Evolutionary conservation across 1,140 invertebrate genomes (phyloP).

Genomic region (Drosophila parvula): DNA sequence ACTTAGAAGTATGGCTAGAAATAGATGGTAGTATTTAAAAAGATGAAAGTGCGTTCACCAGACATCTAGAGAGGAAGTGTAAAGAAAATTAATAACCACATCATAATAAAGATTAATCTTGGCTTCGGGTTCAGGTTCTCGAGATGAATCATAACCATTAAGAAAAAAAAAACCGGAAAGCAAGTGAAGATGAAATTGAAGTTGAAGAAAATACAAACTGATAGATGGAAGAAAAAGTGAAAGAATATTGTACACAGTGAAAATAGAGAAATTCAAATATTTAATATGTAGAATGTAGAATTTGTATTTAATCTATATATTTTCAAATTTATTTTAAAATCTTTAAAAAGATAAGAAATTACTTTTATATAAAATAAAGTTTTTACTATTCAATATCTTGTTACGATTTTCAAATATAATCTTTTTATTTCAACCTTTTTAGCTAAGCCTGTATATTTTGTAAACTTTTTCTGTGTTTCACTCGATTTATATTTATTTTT

Average conservation of each 20-base stretch:
- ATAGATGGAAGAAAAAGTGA: neutral
- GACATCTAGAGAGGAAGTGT: conserved; percentile 35
- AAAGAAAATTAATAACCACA: conserved; percentile 44
- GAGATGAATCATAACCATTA: conserved; percentile 23
- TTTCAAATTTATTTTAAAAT: too few relatives aligned
- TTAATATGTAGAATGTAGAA: neutral
- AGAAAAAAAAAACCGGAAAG: conserved; percentile 33
- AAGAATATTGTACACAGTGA: conserved; percentile 4
- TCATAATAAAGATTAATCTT: conserved; percentile 41
- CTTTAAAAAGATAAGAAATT: too few relatives aligned
- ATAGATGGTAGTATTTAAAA: conserved; percentile 2
- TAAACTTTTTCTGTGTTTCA: neutral
- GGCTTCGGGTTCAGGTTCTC: conserved; percentile 21
- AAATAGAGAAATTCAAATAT: neutral
- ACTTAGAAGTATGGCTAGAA: conserved; percentile 20
- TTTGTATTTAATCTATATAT: neutral
- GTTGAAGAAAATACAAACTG: conserved; percentile 9
- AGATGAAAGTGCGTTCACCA: conserved; percentile 5
- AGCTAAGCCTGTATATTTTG: too few relatives aligned
- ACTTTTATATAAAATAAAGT: too few relatives aligned
- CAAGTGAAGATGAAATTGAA: conserved; percentile 21
- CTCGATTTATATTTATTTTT: neutral
- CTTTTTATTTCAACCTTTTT: too few relatives aligned
- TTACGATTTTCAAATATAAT: too few relatives aligned
- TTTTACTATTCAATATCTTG: too few relatives aligned